Evolutionary conservation across 2,797 vertebrate genomes (phyloP).

Genomic region (Pseudomugil tenellus): DNA sequence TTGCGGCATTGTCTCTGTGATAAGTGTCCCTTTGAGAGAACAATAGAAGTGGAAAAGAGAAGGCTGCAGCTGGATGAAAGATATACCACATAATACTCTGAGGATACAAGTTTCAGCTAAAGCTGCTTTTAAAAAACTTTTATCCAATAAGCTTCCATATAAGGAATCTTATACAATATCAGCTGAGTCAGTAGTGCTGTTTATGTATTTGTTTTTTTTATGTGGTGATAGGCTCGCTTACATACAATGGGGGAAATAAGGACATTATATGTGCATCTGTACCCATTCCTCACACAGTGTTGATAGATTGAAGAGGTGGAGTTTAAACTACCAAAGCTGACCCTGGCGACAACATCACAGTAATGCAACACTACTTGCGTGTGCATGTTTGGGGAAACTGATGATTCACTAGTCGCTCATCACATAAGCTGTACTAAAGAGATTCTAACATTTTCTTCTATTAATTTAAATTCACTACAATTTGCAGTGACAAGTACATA

Average conservation of each 20-base stretch:
- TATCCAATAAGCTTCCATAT: conserved; percentile 26
- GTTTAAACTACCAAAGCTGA: conserved; percentile 55
- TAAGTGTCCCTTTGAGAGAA: conserved; percentile 11
- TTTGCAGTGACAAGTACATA: conserved; percentile 25
- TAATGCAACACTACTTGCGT: conserved; percentile 57
- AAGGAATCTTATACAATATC: conserved; percentile 25
- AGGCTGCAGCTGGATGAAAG: conserved; percentile 1
- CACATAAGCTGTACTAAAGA: conserved; percentile 31
- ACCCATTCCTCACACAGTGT: conserved; percentile 22
- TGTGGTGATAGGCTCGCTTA: not conserved
- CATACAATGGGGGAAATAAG: no score
- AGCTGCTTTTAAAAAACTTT: conserved; percentile 19
- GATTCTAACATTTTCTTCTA: conserved; percentile 29
- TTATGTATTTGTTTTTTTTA: conserved; percentile 8
- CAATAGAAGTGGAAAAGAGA: not conserved
- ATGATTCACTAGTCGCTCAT: conserved; percentile 25
- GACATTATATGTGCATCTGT: conserved; percentile 15
- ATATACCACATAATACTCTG: not conserved
- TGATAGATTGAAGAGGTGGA: conserved; percentile 72
- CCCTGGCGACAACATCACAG: conserved; percentile 55
- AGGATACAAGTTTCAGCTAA: conserved; percentile 19
- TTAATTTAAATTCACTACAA: conserved; percentile 26
- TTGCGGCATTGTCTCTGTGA: conserved; percentile 6
- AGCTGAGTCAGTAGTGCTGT: not conserved
- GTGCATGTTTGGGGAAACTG: conserved; percentile 17